These are phyloP conservation scores for Heliconius ismenius DNA, from an alignment of 2,888 invertebrate genomes.

Conservation along the genomic window DNA sequence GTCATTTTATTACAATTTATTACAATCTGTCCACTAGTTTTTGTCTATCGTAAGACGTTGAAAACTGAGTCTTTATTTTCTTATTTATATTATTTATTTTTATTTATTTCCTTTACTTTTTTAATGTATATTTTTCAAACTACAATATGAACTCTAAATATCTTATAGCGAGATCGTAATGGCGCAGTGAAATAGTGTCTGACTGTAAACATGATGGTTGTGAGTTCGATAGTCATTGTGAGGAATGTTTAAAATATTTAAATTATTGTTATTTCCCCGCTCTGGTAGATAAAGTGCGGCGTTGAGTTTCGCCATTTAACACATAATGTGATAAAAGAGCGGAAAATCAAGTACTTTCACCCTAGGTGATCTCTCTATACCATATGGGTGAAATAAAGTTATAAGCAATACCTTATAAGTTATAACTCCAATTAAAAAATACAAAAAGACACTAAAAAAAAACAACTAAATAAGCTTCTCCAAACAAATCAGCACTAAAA, in stretches of 20 bases:
- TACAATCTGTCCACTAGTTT: background rate
- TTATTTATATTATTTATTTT: too few relatives aligned
- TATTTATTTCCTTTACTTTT: too few relatives aligned
- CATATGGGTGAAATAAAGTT: too few relatives aligned
- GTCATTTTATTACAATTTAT: background rate
- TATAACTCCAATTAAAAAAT: background rate
- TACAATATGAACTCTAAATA: background rate
- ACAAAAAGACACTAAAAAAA: background rate
- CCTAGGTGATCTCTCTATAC: too few relatives aligned
- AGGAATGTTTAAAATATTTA: background rate
- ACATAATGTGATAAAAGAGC: too few relatives aligned
- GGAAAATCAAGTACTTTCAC: too few relatives aligned
- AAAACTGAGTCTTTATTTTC: background rate
- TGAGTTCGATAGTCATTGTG: background rate
- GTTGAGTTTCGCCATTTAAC: background rate
- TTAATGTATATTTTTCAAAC: background rate
- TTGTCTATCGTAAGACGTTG: background rate
- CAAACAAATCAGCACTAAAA: background rate
- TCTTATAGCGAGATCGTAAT: background rate
- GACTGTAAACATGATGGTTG: background rate
- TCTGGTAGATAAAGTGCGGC: background rate
- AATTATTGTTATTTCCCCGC: background rate
- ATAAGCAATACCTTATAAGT: too few relatives aligned
- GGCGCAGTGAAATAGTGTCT: background rate
- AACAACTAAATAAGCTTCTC: background rate